phyloP scores from a whole-genome alignment of 1,140 invertebrate genomes.

The Drosophila trapezifrons region DNA sequence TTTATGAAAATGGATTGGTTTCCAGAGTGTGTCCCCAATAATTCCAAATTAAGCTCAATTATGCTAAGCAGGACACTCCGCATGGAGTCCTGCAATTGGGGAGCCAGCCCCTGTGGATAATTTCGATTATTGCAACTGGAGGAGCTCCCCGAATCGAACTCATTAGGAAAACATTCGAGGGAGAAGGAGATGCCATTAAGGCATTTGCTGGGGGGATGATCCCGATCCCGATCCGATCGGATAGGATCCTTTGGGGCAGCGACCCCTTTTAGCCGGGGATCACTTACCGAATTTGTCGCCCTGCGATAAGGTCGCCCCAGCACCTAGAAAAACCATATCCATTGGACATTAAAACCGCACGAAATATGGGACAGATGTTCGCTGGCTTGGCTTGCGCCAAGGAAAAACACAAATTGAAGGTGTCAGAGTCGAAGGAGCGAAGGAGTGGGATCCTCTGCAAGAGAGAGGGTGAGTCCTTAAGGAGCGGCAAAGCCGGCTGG shows the following conservation, averaged over 20 bases:
- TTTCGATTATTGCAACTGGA: background rate
- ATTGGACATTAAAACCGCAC: slow-evolving; percentile 71
- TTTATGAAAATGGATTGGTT: slow-evolving; percentile 61
- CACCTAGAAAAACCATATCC: slow-evolving; percentile 35
- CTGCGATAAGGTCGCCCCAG: slow-evolving; percentile 51
- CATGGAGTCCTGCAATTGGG: slow-evolving; percentile 22
- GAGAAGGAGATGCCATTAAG: slow-evolving; percentile 3
- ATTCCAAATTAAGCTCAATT: slow-evolving; percentile 69
- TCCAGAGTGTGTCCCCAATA: slow-evolving; percentile 41
- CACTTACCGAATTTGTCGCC: slow-evolving; percentile 74
- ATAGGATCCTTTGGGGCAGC: slow-evolving; percentile 8
- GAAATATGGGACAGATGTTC: slow-evolving; percentile 82
- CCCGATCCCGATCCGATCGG: slow-evolving; percentile 4
- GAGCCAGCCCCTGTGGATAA: slow-evolving; percentile 20
- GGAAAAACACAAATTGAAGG: slow-evolving; percentile 71
- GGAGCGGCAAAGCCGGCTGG: slow-evolving; percentile 70
- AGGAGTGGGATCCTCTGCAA: slow-evolving; percentile 22
- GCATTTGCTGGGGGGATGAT: slow-evolving; percentile 33
- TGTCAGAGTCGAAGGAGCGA: slow-evolving; percentile 61
- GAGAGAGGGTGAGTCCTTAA: slow-evolving; percentile 37
- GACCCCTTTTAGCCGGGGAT: slow-evolving; percentile 34
- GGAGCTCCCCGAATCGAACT: slow-evolving; percentile 32
- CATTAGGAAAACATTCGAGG: slow-evolving; percentile 30
- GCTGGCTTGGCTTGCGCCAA: slow-evolving; percentile 73
- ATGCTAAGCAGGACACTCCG: slow-evolving; percentile 52